phyloP scores from a whole-genome alignment of 2,797 vertebrate species.

The Meriones psammophilus region DNA sequence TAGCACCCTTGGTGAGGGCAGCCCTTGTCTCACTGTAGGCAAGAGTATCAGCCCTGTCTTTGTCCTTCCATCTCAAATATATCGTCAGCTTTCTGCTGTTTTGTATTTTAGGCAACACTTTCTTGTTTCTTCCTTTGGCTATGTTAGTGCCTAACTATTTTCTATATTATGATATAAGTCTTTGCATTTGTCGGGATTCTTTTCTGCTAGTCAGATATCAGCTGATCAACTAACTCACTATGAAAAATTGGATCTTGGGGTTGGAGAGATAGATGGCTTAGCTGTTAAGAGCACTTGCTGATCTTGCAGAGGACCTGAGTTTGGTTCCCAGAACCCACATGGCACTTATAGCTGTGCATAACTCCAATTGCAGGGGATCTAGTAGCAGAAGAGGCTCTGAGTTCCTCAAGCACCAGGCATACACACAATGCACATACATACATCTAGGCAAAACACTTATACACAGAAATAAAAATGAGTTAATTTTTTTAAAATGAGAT shows the following conservation, averaged over 20 bases:
- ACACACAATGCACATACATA: background rate
- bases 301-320: background rate
- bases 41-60: background rate
- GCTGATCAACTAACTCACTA: conserved; percentile 8
- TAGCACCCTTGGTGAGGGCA: background rate
- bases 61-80: background rate
- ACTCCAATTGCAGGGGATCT: background rate
- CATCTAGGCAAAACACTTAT: background rate
- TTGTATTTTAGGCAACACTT: conserved; percentile 2
- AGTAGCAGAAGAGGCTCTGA: background rate
- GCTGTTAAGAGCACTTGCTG: background rate
- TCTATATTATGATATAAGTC: background rate
- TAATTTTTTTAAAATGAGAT: background rate
- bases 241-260: background rate
- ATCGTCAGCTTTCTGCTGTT: conserved; percentile 25
- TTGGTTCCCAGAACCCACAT: background rate
- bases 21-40: background rate
- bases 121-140: background rate
- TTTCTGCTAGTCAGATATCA: background rate
- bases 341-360: background rate
- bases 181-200: background rate
- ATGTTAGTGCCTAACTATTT: background rate
- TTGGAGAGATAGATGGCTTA: background rate
- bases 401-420: background rate
- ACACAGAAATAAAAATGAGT: background rate